Base-by-base conservation (phyloP, 2,113 vertebrate genomes). In the Oceanites oceanicus region DNA sequence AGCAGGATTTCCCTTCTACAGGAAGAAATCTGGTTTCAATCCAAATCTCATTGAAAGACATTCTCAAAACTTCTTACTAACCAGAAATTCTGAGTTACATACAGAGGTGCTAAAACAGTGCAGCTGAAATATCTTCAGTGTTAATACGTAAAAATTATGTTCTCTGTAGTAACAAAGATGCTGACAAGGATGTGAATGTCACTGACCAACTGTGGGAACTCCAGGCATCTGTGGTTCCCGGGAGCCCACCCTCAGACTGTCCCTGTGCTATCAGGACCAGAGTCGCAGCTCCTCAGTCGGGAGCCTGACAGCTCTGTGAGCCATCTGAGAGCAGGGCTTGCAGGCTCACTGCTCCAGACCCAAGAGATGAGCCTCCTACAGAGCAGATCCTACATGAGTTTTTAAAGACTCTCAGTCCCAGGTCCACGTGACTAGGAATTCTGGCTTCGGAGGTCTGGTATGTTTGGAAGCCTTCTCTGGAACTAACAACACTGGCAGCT, bases 151-250 rank as follows among this genome's bases (percentile, higher is more conserved):
- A 93, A 94, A 87, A 90, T 72, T 34, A 78, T n/a, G 40, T 53
- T 92, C 84, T 87, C 45, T 62, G 36, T 32, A 93, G 58, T 49
- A 90, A 72, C 38, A 88, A 89, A 89, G 85, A 96, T 21, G 34
- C 83, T 92, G 89, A 94, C 52, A 74, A 89, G 94, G 73, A 96
- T 88, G 92, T 86, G 92, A 90, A 87, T 58, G 78, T 92, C 87
- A 91, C 62, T 58, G 74, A 61, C 10, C 78, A 87, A 84, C 85
- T 96, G 96, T 94, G 96, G 96, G 96, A 97, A 97, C 90, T 86
- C 53, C 58, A 90, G 70, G 62, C 77, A 76, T 86, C 66, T 50
- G 74, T 38, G 66, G 81, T 96, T 95, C 96, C 94, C 85, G 62
- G 63, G 66, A 94, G 71, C 27, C 30, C 42, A 67, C 55, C 52